phyloP scores from a whole-genome alignment of 2,797 vertebrate species.

The Hydrolagus colliei region DNA sequence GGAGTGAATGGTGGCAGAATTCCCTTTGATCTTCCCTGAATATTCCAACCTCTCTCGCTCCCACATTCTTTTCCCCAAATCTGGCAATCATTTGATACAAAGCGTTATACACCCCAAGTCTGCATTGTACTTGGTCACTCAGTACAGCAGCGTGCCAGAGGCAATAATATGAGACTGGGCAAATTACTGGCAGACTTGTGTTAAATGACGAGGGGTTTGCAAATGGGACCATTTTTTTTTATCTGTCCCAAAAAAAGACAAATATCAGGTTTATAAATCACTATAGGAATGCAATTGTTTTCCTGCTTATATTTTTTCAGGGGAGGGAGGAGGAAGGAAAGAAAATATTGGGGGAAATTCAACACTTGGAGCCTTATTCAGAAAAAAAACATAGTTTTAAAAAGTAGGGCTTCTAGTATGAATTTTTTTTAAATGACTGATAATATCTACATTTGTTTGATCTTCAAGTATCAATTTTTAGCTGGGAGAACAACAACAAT shows the following conservation, averaged over 20 bases:
- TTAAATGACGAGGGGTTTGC: neutral
- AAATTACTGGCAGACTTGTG: neutral
- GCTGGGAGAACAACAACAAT: no score
- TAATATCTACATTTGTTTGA: no score
- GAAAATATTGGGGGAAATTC: neutral
- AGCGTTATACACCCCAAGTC: neutral
- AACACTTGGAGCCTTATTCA: neutral
- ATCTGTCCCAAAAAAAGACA: neutral
- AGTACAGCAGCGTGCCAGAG: neutral
- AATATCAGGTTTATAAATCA: neutral
- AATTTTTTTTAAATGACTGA: no score
- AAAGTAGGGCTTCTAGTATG: neutral
- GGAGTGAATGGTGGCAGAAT: no score
- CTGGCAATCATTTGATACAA: neutral
- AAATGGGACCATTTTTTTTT: neutral
- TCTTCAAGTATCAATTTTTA: no score
- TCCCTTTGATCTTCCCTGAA: no score
- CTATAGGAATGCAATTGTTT: neutral
- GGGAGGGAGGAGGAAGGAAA: neutral
- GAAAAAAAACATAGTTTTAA: neutral
- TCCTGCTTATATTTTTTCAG: neutral
- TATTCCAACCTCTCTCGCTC: neutral
- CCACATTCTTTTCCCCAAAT: neutral
- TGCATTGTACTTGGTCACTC: neutral
- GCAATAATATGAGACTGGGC: neutral